Evolutionary conservation across 2,888 invertebrate genomes (phyloP).

Genomic region (Petrophora chlorosata): DNA sequence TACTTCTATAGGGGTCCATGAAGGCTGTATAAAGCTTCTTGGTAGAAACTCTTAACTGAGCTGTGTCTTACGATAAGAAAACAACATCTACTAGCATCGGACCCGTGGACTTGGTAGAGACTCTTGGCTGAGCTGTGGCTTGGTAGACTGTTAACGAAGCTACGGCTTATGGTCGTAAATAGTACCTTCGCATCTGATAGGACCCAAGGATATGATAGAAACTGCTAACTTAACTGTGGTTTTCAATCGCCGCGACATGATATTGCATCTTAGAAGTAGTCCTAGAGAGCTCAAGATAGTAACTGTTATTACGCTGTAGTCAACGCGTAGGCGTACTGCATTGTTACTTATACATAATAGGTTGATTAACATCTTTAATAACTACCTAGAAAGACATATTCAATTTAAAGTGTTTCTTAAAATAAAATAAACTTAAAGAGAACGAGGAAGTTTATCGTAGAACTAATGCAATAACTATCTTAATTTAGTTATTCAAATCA

Average conservation of each 20-base stretch:
- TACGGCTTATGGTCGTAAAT: too few relatives aligned
- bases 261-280: background rate
- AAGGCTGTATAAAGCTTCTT: slow-evolving; percentile 4
- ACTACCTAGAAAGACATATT: background rate
- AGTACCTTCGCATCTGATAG: too few relatives aligned
- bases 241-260: background rate
- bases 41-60: slow-evolving; percentile 5
- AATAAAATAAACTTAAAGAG: too few relatives aligned
- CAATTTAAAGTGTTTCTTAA: too few relatives aligned
- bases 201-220: background rate
- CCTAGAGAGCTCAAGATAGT: background rate
- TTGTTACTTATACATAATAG: slow-evolving; percentile 7
- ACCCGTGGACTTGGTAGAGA: too few relatives aligned
- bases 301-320: background rate
- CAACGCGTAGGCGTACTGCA: slow-evolving; percentile 9
- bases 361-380: slow-evolving; percentile 15
- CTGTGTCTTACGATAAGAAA: too few relatives aligned
- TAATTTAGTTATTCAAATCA: too few relatives aligned
- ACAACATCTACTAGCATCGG: too few relatives aligned
- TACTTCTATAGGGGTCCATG: slow-evolving; percentile 25
- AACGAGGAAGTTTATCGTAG: too few relatives aligned
- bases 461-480: too few relatives aligned
- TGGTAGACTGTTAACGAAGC: too few relatives aligned
- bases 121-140: background rate
- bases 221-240: slow-evolving; percentile 1